phyloP scores from a whole-genome alignment of 2,888 invertebrate genomes.

The Hydrotaea cyrtoneurina region DNA sequence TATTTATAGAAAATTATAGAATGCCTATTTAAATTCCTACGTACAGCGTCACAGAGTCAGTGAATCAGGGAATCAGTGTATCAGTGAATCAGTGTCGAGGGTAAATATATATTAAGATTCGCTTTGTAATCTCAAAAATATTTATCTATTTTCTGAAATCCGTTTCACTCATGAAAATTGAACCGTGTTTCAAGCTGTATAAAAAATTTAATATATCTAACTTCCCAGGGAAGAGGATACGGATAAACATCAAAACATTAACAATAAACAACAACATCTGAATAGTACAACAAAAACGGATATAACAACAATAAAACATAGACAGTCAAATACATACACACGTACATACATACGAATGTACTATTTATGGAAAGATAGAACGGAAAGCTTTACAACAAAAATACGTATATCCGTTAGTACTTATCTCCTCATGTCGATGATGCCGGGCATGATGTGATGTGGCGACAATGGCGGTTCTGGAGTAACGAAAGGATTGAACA shows the following conservation, averaged over 20 bases:
- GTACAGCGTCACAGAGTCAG: too few relatives aligned
- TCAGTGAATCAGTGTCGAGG: too few relatives aligned
- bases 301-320: slow-evolving; percentile 30
- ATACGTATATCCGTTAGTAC: slow-evolving; percentile 52
- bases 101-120: too few relatives aligned
- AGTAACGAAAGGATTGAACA: slow-evolving; percentile 7
- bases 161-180: too few relatives aligned
- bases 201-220: neutral
- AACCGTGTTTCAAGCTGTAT: slow-evolving; percentile 23
- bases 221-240: neutral
- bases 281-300: slow-evolving; percentile 38
- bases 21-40: too few relatives aligned
- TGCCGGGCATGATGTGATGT: neutral
- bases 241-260: slow-evolving; percentile 20
- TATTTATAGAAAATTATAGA: too few relatives aligned
- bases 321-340: too few relatives aligned
- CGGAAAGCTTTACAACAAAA: slow-evolving; percentile 44
- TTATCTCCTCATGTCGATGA: slow-evolving; percentile 28
- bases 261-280: slow-evolving; percentile 34
- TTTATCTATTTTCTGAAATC: too few relatives aligned
- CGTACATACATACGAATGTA: neutral
- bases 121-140: neutral
- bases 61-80: too few relatives aligned
- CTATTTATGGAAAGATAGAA: neutral
- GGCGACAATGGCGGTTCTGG: slow-evolving; percentile 1